Evolutionary conservation across 2,888 invertebrate species (phyloP), one percentile per base, ranked within the genome.

Genomic region (Geophilus truncorum): DNA sequence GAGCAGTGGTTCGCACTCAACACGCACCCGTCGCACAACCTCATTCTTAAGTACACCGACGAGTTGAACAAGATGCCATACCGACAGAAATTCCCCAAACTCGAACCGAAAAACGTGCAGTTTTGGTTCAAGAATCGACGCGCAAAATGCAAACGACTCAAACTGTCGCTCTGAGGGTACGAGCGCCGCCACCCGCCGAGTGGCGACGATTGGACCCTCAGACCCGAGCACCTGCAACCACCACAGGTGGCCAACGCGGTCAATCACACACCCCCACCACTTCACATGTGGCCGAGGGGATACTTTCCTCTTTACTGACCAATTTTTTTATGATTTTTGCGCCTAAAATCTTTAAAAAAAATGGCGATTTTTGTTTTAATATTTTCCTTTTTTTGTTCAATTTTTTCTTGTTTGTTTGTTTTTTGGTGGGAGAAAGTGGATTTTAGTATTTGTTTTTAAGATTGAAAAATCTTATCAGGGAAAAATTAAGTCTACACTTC

Each of bases 41-140:
- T 98, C 86, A 98, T 99, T 85, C 91, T 98, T 84, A 97, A 98
- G 87, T 99, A 97, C 87, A 98, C 98, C 1, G 97, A 98, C 85
- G 97, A 97, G 87, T 90, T 99, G 84, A 99, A 99, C 88, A 91
- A 94, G 83, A 97, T 97, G 93, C 95, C 96, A 80, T 99, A 98
- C 88, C 89, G 98, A 86, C 97, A 97, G 88, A 98, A 98, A 88
- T 99, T 98, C 88, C 99, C 98, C 0, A 92, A 96, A n/a, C 90
- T 99, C 83, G 98, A 98, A 87, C 96, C 98, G 70, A 98, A 98
- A 89, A 99, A 99, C 87, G 98, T 99, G 84, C 98, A 99, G 88
- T 97, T 99, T 87, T 99, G 99, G 99, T 99, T 98, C 89, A 98
- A 98, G 88, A 99, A 99, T 87, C 93, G 98, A 70, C 91, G 99